Base-by-base conservation (phyloP, 2,113 vertebrate species). In the Telmatochromis sp. region DNA sequence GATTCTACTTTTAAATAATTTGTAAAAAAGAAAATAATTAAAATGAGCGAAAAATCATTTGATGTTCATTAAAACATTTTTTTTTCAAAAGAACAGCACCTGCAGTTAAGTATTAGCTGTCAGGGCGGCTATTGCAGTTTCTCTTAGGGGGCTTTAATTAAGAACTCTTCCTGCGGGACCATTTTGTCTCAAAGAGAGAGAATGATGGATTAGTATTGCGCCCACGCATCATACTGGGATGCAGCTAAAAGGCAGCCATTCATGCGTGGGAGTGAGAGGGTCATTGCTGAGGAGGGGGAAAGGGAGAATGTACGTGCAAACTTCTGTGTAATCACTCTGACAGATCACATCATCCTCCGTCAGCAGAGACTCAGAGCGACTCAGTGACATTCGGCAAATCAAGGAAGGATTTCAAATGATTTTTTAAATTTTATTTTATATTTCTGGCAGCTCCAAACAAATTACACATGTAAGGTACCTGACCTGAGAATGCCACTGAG, bases 201-300 rank as follows among this genome's bases (percentile, higher is more conserved):
- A 82, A 87, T 63, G 88, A 83, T 91, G 57, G 92, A 96, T 97
- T 96, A 96, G 95, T 92, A 96, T 94, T 96, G 93, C 93, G 8
- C 37, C 87, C 92, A 94, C 91, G 91, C 87, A 55, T 91, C 83
- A 85, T 84, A 84, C 88, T 94, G 92, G 91, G 89, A 87, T 60
- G 87, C 90, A 90, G 91, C 83, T 92, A 94, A 95, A 95, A 95
- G 93, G 26, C 80, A 1, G 21, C 91, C 68, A 94, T 95, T 95
- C 94, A 94, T 92, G 85, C 21, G 3, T 35, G 58, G 31, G 80
- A 86, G 91, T 13, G 86, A 86, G 89, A 83, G 91, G 78, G 85
- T 80, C 65, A 79, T 83, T 13, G 45, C 81, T 58, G 55, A 88
- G 83, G 86, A 89, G 83, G 51, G 53, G 12, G 70, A 84, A 85